A percentile compares a stretch with the other conserved stretches of the same genome.
Conservation (phyloP, 1,140 invertebrate species). For the Eueides isabella region DNA sequence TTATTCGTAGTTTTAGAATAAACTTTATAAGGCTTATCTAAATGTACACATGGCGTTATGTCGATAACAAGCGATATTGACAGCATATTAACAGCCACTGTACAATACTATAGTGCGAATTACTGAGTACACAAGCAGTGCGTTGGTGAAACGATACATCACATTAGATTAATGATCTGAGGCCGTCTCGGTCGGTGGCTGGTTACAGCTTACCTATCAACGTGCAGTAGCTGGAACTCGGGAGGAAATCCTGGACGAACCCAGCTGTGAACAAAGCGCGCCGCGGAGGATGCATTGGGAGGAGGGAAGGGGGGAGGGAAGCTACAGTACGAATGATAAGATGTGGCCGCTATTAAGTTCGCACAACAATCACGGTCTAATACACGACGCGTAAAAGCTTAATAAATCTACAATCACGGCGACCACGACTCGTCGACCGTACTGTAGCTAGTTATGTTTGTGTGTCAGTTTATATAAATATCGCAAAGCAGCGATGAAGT, state of each 20-base stretch:
- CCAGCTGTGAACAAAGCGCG: background rate
- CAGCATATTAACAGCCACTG: too few relatives aligned
- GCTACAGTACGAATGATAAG: too few relatives aligned
- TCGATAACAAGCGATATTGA: too few relatives aligned
- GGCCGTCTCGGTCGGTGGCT: background rate
- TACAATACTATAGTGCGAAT: too few relatives aligned
- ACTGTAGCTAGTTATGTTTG: constrained; percentile 20
- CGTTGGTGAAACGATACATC: background rate
- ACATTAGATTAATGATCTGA: background rate
- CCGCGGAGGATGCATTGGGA: background rate
- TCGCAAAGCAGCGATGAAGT: constrained; percentile 31
- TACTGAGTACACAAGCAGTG: background rate
- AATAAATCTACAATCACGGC: too few relatives aligned
- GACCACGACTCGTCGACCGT: too few relatives aligned
- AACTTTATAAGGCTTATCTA: too few relatives aligned
- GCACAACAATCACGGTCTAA: too few relatives aligned
- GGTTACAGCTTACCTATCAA: background rate
- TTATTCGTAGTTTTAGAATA: too few relatives aligned
- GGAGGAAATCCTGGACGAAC: constrained; percentile 15
- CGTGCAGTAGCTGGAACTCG: background rate
- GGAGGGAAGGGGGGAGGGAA: background rate
- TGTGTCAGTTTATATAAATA: constrained; percentile 36
- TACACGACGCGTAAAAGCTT: too few relatives aligned
- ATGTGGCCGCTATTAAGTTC: too few relatives aligned
- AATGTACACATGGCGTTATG: too few relatives aligned